Evolutionary conservation across 1,140 invertebrate species (phyloP), one percentile per base, ranked within the genome.

Genomic region (Heliconius himera): DNA sequence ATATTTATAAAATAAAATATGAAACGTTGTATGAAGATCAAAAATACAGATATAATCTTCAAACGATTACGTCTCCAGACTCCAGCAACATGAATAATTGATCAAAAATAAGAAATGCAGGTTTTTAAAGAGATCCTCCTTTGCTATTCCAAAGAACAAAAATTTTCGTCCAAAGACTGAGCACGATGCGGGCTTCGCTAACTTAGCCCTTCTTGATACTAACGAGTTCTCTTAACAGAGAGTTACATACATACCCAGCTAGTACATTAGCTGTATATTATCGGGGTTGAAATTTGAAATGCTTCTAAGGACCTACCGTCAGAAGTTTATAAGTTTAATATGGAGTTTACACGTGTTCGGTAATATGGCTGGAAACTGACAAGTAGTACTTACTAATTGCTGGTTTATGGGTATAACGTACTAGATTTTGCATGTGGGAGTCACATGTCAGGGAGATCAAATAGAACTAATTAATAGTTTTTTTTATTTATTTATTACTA

Each of bases 211-310:
- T 80, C 71, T 51, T 77, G 74, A 77, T 26, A 70, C 56, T 82
- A 82, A 84, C 79, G 80, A 83, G 80, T 80, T 76, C 78, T 56
- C 60, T 66, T 9, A 26, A 4, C 22, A 29, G 60, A 13, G 60
- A 26, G 18, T 51, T 18, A 56, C 54, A 56, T 66, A 13, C 22
- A 66, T 66, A 66, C 22, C 11, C 1, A 0, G 11, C 60, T 66
- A 13, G 38, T 77, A 18, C 78, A 79, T 79, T 76, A 79, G 81
- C 49, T n/a, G 72, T 79, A 81, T 80, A 84, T 83, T 84, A 84
- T 84, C 81, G 74, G 60, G 78, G 76, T 83, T 78, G 78, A 79
- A 84, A 84, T 80, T 81, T 81, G 72, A 75, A 82, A 79, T 73
- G 75, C 81, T 83, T 70, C 73, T 77, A 60, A 54, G 73, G 72